Evolutionary conservation across 1,140 invertebrate genomes (phyloP).

Genomic region (Globodera rostochiensis): DNA sequence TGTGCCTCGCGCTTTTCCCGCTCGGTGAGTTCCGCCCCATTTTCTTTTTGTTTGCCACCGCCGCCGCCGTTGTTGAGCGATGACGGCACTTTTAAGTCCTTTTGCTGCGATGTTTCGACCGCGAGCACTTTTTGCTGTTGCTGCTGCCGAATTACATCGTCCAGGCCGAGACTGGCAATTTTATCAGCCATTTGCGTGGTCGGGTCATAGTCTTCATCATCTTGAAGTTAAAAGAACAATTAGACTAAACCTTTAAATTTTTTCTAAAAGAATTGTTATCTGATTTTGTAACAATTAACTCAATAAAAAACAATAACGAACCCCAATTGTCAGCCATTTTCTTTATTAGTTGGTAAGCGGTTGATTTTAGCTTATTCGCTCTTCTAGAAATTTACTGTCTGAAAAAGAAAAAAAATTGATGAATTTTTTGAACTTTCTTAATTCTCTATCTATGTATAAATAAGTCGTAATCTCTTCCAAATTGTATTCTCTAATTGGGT

Average conservation of each 20-base stretch:
- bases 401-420: too few species aligned
- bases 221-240: not conserved
- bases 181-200: conserved; percentile 36
- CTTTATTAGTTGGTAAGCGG: not conserved
- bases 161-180: conserved; percentile 39
- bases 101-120: conserved; percentile 16
- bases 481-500: too few species aligned
- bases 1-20: conserved; percentile 36
- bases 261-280: too few species aligned
- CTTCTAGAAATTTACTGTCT: too few species aligned
- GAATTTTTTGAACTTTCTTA: too few species aligned
- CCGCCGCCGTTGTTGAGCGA: not conserved
- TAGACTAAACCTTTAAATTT: too few species aligned
- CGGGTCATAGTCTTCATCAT: conserved; percentile 44
- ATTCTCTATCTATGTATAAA: too few species aligned
- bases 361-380: not conserved
- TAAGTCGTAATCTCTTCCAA: too few species aligned
- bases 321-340: conserved; percentile 28
- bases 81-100: conserved; percentile 7
- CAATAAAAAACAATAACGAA: not conserved
- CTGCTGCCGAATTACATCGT: conserved; percentile 22
- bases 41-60: not conserved
- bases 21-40: conserved; percentile 20
- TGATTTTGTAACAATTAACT: not conserved
- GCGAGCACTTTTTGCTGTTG: conserved; percentile 3